Conservation (phyloP, 2,797 vertebrate species). For the Spinus olivaceus region DNA sequence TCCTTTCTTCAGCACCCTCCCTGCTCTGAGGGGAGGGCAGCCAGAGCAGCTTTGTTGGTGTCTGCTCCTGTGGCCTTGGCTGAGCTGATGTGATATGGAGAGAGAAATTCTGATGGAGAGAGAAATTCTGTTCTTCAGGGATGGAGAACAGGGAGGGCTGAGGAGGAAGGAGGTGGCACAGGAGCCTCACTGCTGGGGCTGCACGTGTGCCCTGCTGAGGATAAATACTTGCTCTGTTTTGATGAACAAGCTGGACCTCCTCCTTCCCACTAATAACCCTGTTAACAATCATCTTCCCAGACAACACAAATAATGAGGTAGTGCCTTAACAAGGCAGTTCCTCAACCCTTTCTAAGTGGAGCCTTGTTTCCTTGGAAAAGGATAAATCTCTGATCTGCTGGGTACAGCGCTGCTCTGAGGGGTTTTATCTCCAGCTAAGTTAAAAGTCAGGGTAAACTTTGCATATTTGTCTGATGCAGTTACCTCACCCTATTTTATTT, state of each 20-base stretch:
- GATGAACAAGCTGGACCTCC: background rate
- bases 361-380: background rate
- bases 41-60: background rate
- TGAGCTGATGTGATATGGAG: background rate
- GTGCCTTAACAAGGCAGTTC: background rate
- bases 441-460: background rate
- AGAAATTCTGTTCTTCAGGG: background rate
- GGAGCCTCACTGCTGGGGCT: background rate
- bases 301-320: background rate
- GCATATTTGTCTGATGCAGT: background rate
- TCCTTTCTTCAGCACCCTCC: background rate
- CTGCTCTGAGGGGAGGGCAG: background rate
- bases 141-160: background rate
- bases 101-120: background rate
- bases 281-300: background rate
- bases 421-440: background rate
- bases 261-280: background rate
- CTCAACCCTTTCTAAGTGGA: background rate
- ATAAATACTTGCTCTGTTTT: background rate
- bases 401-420: background rate
- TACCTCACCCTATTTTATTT: background rate
- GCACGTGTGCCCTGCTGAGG: background rate
- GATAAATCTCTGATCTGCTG: background rate
- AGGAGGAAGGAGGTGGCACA: background rate
- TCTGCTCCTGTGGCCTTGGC: background rate